These are phyloP conservation scores for Urechis unicinctus DNA, from an alignment of 2,888 invertebrate species.

Conservation along the genomic window DNA sequence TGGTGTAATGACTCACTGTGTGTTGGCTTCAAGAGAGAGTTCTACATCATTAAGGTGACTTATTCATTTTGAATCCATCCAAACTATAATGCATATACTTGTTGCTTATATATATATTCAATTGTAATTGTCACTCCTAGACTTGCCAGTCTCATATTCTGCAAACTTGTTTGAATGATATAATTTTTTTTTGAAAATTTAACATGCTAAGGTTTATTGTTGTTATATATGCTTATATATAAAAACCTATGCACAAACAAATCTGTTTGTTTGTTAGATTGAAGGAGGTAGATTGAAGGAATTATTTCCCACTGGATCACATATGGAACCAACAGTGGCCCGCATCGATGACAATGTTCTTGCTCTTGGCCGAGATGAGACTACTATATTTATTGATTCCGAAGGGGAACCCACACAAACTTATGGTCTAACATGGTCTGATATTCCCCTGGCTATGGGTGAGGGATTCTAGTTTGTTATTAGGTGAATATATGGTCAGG, in stretches of 20 bases:
- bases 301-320: constrained; percentile 63
- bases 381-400: constrained; percentile 77
- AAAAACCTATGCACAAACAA: background rate
- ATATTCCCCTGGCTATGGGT: constrained; percentile 60
- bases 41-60: constrained; percentile 68
- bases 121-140: too few relatives aligned
- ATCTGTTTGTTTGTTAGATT: too few relatives aligned
- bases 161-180: too few relatives aligned
- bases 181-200: too few relatives aligned
- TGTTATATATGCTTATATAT: background rate
- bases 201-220: too few relatives aligned
- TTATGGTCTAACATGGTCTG: constrained; percentile 71
- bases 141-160: too few relatives aligned
- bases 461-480: too few relatives aligned
- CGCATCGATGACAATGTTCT: constrained; percentile 52
- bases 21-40: constrained; percentile 79
- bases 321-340: constrained; percentile 50
- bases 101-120: too few relatives aligned
- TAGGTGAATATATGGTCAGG: too few relatives aligned
- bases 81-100: too few relatives aligned
- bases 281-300: constrained; percentile 65
- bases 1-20: constrained; percentile 82
- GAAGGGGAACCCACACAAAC: constrained; percentile 64
- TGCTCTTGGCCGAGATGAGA: constrained; percentile 79
- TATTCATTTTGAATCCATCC: too few relatives aligned